Evolutionary conservation across 2,797 vertebrate genomes (phyloP).

Genomic region (Microhierax caerulescens): DNA sequence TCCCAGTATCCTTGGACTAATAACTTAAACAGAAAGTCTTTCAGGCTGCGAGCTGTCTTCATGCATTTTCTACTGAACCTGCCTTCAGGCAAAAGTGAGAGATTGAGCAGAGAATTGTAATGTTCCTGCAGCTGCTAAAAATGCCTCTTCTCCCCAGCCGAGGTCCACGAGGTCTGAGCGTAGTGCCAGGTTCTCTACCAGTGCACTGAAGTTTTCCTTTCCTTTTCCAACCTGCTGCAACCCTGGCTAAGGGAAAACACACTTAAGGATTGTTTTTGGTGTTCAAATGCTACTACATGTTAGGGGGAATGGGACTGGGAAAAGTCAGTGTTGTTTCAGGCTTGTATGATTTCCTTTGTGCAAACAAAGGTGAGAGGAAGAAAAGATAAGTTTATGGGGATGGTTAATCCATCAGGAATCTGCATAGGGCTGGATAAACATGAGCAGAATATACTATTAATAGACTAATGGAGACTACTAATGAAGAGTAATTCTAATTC

Average conservation of each 20-base stretch:
- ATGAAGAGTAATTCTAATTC: not conserved
- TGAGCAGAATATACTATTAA: not conserved
- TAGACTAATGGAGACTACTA: not conserved
- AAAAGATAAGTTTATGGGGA: not conserved
- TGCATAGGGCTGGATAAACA: not conserved
- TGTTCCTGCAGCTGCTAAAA: not conserved
- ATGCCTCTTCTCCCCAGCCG: not conserved
- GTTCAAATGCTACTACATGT: not conserved
- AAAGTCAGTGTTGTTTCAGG: not conserved
- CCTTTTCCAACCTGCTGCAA: not conserved
- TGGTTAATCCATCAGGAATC: not conserved
- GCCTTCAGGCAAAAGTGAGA: not conserved
- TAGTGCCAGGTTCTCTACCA: not conserved
- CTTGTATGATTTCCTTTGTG: accelerated
- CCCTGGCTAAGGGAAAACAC: not conserved
- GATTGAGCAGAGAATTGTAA: not conserved
- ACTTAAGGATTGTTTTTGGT: not conserved
- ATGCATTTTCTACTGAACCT: not conserved
- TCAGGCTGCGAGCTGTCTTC: not conserved
- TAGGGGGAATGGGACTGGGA: not conserved
- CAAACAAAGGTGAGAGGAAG: not conserved
- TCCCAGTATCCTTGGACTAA: not conserved
- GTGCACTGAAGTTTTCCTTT: not conserved
- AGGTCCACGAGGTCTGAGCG: accelerated
- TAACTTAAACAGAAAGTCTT: not conserved